phyloP scores from a whole-genome alignment of 2,113 vertebrate species.

The Sturnus vulgaris region DNA sequence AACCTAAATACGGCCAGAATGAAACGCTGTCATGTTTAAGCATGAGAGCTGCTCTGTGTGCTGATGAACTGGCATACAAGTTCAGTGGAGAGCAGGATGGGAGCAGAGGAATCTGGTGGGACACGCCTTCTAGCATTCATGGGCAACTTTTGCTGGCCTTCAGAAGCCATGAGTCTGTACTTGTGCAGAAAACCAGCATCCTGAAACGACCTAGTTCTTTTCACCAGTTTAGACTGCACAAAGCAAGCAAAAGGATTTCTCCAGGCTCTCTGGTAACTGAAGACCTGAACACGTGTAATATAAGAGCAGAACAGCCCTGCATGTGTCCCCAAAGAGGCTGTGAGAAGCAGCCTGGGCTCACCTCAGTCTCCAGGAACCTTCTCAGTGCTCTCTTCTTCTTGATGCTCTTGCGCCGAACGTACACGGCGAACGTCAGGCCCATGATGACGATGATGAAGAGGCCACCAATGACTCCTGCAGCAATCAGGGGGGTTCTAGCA shows the following conservation, averaged over 20 bases:
- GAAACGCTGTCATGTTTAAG: background rate
- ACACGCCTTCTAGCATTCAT: accelerated
- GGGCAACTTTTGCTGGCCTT: background rate
- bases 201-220: background rate
- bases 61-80: background rate
- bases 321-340: background rate
- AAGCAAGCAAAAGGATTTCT: background rate
- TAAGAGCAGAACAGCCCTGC: background rate
- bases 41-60: background rate
- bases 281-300: background rate
- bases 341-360: slow-evolving; percentile 42
- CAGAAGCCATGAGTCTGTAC: background rate
- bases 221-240: background rate
- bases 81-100: background rate
- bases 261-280: background rate
- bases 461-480: slow-evolving; percentile 89
- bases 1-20: background rate
- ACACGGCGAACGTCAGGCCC: slow-evolving; percentile 88
- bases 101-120: background rate
- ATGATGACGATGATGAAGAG: slow-evolving; percentile 93
- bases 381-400: slow-evolving; percentile 95
- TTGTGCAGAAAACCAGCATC: background rate
- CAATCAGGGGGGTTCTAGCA: slow-evolving; percentile 90
- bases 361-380: slow-evolving; percentile 96
- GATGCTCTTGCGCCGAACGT: slow-evolving; percentile 90